These are phyloP conservation scores for Chiridota heheva DNA, from an alignment of 35 echinoderm and acorn worm species.

Conservation along the genomic window DNA sequence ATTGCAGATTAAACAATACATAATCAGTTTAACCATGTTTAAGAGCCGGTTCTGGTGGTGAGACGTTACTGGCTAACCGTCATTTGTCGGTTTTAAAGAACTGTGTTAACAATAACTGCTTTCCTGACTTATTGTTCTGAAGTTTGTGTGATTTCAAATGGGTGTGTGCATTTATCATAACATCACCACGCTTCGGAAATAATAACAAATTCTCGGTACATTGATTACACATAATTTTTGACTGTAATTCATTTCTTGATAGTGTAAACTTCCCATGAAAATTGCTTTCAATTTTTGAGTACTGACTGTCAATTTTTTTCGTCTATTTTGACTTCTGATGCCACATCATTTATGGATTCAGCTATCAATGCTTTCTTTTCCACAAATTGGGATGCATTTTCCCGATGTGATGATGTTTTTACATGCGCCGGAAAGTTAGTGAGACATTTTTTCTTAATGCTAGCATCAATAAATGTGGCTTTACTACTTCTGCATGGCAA, in stretches of 20 bases:
- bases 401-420: background rate
- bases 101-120: background rate
- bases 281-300: background rate
- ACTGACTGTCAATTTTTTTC: background rate
- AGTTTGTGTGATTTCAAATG: constrained; percentile 1
- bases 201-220: background rate
- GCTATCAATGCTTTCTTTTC: background rate
- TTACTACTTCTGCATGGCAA: background rate
- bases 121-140: background rate
- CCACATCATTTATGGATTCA: background rate
- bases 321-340: background rate
- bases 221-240: background rate
- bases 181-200: background rate
- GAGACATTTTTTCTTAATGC: background rate
- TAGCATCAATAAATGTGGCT: background rate
- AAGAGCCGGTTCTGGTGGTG: background rate
- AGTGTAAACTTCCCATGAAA: background rate
- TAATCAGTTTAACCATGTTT: background rate
- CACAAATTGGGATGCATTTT: background rate
- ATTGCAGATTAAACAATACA: background rate
- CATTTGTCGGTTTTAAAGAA: background rate
- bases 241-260: background rate
- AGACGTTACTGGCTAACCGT: background rate
- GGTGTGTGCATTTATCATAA: background rate
- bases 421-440: background rate